phyloP scores from a whole-genome alignment of 2,797 vertebrate genomes.

The Miichthys miiuy region DNA sequence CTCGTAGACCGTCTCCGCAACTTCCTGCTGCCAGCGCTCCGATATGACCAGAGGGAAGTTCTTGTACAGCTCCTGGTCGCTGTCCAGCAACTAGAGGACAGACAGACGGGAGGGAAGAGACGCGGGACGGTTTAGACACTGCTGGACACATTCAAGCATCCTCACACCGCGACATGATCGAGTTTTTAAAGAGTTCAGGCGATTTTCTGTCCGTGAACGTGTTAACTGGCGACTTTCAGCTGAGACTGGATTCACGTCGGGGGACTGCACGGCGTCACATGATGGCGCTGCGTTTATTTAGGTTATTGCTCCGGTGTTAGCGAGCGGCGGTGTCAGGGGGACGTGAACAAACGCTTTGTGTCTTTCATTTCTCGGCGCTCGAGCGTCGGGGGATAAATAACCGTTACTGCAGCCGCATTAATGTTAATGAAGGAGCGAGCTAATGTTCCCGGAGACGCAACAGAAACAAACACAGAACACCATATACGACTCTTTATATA shows the following conservation, averaged over 20 bases:
- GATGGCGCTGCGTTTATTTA: neutral
- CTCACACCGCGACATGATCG: too few relatives aligned
- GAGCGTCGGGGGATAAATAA: conserved; percentile 32
- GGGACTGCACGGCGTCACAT: conserved; percentile 6
- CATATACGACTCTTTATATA: neutral
- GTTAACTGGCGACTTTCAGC: too few relatives aligned
- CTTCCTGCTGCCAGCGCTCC: conserved; percentile 99
- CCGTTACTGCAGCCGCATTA: conserved; percentile 30
- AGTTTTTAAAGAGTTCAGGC: too few relatives aligned
- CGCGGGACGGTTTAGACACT: neutral
- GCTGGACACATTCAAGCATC: too few relatives aligned
- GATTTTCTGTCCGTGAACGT: too few relatives aligned
- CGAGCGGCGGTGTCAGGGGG: conserved; percentile 6
- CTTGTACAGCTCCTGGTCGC: conserved; percentile 98
- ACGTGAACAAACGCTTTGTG: conserved; percentile 8
- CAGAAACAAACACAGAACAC: too few relatives aligned
- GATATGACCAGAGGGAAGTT: conserved; percentile 99
- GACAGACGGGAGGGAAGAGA: neutral
- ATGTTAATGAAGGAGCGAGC: conserved; percentile 29
- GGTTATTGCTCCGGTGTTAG: conserved; percentile 10
- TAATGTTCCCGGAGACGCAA: neutral
- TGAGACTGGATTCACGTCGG: too few relatives aligned
- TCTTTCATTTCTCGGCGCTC: neutral
- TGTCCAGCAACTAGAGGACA: conserved; percentile 90
- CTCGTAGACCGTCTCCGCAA: conserved; percentile 96